phyloP scores from a whole-genome alignment of 2,888 invertebrate genomes.

The Achlya flavicornis region DNA sequence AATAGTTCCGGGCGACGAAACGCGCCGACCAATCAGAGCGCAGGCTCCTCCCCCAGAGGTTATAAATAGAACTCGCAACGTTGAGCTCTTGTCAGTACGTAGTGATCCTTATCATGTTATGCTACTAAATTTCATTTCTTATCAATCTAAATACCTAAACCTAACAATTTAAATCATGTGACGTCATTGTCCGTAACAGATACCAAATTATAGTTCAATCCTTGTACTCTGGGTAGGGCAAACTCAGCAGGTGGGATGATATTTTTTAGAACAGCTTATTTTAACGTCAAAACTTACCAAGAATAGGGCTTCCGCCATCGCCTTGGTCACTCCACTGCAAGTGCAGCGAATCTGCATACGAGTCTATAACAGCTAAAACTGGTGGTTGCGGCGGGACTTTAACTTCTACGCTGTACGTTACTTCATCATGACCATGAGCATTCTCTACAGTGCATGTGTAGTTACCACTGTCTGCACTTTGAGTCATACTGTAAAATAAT shows the following conservation, averaged over 20 bases:
- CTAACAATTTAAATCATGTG: no score
- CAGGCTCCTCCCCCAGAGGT: no score
- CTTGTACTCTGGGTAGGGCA: background rate
- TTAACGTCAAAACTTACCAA: conserved; percentile 64
- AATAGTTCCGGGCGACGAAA: no score
- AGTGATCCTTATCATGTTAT: no score
- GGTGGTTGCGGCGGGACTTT: conserved; percentile 95
- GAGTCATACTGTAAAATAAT: conserved; percentile 79
- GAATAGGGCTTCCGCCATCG: conserved; percentile 91
- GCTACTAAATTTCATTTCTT: no score
- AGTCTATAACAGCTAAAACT: conserved; percentile 90
- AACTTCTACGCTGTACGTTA: conserved; percentile 89
- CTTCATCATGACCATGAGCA: conserved; percentile 91
- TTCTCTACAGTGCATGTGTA: conserved; percentile 95
- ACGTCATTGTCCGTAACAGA: no score
- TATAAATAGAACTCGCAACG: no score
- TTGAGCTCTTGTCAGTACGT: no score
- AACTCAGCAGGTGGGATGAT: background rate
- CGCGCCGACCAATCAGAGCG: no score
- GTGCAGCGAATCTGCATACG: conserved; percentile 92
- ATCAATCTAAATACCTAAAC: no score
- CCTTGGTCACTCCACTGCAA: conserved; percentile 92
- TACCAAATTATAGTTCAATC: no score
- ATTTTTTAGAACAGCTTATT: background rate
- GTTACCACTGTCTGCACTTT: conserved; percentile 93